Evolutionary conservation across 1,140 invertebrate species (phyloP).

Genomic region (Aphaenogaster floridana): DNA sequence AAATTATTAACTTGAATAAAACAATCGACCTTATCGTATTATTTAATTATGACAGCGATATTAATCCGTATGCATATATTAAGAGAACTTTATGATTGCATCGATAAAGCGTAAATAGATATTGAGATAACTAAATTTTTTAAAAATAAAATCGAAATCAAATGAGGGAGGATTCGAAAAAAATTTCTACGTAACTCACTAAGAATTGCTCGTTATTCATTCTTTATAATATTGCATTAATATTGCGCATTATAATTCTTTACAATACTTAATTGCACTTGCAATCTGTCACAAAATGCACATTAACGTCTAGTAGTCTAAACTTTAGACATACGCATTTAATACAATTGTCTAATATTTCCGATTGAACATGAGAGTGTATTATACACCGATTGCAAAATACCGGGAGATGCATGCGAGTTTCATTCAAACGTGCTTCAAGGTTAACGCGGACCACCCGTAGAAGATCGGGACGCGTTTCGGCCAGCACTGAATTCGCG

Average conservation of each 20-base stretch:
- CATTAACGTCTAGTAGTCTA: not conserved
- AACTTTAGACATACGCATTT: not conserved
- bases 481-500: not conserved
- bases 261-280: constrained; percentile 7
- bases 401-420: not conserved
- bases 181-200: not conserved
- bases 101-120: not conserved
- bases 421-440: not conserved
- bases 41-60: not conserved
- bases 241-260: not conserved
- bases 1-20: not conserved
- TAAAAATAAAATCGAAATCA: not conserved
- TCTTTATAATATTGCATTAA: constrained; percentile 5
- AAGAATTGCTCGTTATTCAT: constrained; percentile 17
- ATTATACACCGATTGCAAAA: not conserved
- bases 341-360: not conserved
- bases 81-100: not conserved
- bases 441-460: not conserved
- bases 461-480: not conserved
- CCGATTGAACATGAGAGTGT: not conserved
- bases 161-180: not conserved
- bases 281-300: constrained; percentile 17
- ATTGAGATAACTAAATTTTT: not conserved
- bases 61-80: not conserved
- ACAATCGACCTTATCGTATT: not conserved